Conservation (phyloP, 2,797 vertebrate species). For the Cryptoprocta ferox region DNA sequence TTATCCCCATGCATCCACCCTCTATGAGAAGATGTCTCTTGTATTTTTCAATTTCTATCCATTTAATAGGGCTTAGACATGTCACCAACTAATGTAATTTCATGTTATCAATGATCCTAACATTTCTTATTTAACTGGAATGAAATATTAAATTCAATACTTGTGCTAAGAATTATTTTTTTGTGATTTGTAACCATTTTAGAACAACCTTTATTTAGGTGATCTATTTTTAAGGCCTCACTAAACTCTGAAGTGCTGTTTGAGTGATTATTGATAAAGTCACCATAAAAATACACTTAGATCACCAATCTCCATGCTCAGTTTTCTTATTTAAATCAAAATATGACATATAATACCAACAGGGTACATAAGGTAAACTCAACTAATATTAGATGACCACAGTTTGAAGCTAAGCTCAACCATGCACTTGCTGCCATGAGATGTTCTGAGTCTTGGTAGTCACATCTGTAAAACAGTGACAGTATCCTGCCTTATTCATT, state of each 20-base stretch:
- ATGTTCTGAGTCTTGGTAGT: not conserved
- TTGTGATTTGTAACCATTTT: slow-evolving; percentile 37
- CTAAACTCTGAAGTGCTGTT: slow-evolving; percentile 22
- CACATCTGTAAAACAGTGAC: not conserved
- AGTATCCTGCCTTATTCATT: not conserved
- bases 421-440: not conserved
- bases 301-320: slow-evolving; percentile 50
- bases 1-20: not conserved
- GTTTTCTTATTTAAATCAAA: slow-evolving; percentile 59
- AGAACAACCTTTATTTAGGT: slow-evolving; percentile 25
- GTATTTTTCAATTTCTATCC: not conserved
- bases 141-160: not conserved
- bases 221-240: slow-evolving; percentile 53
- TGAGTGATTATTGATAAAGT: slow-evolving; percentile 61
- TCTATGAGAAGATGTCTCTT: not conserved
- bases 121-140: slow-evolving; percentile 27
- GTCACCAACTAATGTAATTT: not conserved
- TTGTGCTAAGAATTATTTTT: slow-evolving; percentile 17
- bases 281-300: slow-evolving; percentile 40
- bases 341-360: not conserved
- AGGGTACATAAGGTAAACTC: not conserved
- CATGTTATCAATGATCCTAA: slow-evolving; percentile 23
- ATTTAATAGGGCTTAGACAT: slow-evolving; percentile 1
- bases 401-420: not conserved
- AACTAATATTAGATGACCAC: not conserved